phyloP scores from a whole-genome alignment of 1,140 invertebrate genomes.

The Musca vetustissima region DNA sequence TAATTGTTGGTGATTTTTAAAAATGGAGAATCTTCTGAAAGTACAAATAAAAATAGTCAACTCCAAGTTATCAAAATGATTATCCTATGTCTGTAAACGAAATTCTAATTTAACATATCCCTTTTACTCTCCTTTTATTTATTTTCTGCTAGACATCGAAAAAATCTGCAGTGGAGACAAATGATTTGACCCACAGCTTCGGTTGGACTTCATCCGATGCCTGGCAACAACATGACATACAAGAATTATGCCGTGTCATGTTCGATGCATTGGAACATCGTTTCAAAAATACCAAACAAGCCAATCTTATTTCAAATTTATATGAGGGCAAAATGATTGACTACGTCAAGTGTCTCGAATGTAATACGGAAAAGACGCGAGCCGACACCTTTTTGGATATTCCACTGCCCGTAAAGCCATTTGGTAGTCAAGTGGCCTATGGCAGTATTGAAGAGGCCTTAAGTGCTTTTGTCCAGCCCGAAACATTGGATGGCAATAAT shows the following conservation, averaged over 20 bases:
- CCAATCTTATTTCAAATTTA: conserved; percentile 76
- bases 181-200: conserved; percentile 85
- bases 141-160: conserved; percentile 67
- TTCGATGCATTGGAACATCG: conserved; percentile 88
- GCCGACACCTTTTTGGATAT: conserved; percentile 88
- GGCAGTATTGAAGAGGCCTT: conserved; percentile 85
- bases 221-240: conserved; percentile 93
- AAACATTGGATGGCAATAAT: conserved; percentile 83
- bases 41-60: too few species aligned
- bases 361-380: conserved; percentile 79
- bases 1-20: too few species aligned
- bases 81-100: too few species aligned
- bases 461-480: conserved; percentile 82
- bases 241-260: conserved; percentile 89
- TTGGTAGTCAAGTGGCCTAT: conserved; percentile 77
- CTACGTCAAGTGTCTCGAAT: conserved; percentile 90
- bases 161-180: conserved; percentile 79
- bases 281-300: conserved; percentile 82
- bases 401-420: conserved; percentile 82
- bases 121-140: conserved; percentile 3
- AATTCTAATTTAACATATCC: too few species aligned
- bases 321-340: conserved; percentile 84
- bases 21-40: too few species aligned
- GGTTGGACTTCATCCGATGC: conserved; percentile 90
- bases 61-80: too few species aligned